Percentiles rank a stretch among this genome's conserved stretches.
Conservation (phyloP, 37 sponge, comb jelly and placozoan genomes). For the Petrosia ficiformis region DNA sequence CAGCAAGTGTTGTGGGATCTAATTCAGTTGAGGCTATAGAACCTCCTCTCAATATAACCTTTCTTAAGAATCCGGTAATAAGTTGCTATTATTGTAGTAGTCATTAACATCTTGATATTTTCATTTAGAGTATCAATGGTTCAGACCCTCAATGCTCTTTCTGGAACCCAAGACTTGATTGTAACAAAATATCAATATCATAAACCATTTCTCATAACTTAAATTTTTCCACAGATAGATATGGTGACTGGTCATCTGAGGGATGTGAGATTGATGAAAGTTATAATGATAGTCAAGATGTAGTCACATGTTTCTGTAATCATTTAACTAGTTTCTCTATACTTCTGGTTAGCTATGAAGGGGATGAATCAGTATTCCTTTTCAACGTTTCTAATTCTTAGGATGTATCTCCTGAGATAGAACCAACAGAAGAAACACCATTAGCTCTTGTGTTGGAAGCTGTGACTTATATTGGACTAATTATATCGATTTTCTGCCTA, state of each 20-base stretch:
- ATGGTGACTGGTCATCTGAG: constrained; percentile 50
- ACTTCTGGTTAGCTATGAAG: not conserved
- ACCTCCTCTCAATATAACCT: constrained; percentile 12
- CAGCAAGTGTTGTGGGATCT: constrained; percentile 17
- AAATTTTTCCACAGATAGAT: not conserved
- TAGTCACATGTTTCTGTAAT: constrained; percentile 2
- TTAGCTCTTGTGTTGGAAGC: constrained; percentile 5
- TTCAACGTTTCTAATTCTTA: not conserved
- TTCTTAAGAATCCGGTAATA: constrained; percentile 8
- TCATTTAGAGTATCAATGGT: constrained; percentile 4
- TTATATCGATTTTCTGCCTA: constrained; percentile 40
- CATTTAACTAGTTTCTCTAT: constrained; percentile 9
- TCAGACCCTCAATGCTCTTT: constrained; percentile 17
- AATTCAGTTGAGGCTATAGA: not conserved
- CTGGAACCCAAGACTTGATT: constrained; percentile 49
- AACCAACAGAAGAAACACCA: not conserved
- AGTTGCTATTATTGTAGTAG: too few relatives aligned
- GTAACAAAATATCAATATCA: not conserved
- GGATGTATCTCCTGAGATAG: constrained; percentile 8
- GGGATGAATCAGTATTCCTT: not conserved
- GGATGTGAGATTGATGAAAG: constrained; percentile 1
- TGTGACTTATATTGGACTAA: constrained; percentile 57
- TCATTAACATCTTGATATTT: not conserved
- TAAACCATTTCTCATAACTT: not conserved
- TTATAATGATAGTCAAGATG: not conserved